phyloP scores from a whole-genome alignment of 2,113 vertebrate species.

The Pontoporia blainvillei region DNA sequence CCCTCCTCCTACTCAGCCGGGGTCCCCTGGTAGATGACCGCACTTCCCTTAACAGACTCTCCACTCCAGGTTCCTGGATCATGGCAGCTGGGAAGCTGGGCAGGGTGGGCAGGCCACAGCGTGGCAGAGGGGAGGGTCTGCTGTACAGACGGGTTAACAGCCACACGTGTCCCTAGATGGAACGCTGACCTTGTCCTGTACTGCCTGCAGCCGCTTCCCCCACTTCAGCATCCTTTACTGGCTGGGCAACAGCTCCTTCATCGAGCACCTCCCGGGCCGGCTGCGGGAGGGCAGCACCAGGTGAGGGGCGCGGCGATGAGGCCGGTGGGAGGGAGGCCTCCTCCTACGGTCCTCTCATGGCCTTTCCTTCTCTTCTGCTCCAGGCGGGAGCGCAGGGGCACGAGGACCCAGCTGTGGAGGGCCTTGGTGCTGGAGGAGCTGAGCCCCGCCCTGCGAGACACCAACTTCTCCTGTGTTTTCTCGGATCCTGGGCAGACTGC shows the following conservation, averaged over 20 bases:
- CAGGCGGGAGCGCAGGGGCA: not conserved
- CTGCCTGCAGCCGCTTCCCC: conserved; percentile 25
- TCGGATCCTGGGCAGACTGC: conserved; percentile 2
- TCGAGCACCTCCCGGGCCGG: conserved; percentile 72
- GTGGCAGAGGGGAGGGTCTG: not conserved
- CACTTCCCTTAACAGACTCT: not conserved
- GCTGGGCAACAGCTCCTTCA: conserved; percentile 84
- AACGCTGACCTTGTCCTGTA: conserved; percentile 50
- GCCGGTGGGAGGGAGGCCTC: not conserved
- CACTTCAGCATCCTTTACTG: conserved; percentile 82
- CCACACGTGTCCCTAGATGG: not conserved
- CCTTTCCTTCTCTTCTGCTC: not conserved
- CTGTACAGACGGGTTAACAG: not conserved
- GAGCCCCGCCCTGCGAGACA: conserved; percentile 30
- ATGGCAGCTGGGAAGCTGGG: not conserved
- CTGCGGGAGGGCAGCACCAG: conserved; percentile 74
- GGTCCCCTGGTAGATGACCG: not conserved
- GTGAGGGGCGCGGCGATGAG: conserved; percentile 39
- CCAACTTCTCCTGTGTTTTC: conserved; percentile 62
- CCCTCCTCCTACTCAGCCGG: not conserved
- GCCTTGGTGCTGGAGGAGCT: conserved; percentile 48
- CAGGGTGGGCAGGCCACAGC: not conserved
- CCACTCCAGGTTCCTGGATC: not conserved
- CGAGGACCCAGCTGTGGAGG: not conserved
- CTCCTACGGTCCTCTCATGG: not conserved